Evolutionary conservation across 2,888 invertebrate species (phyloP).

Genomic region (Troides aeacus): DNA sequence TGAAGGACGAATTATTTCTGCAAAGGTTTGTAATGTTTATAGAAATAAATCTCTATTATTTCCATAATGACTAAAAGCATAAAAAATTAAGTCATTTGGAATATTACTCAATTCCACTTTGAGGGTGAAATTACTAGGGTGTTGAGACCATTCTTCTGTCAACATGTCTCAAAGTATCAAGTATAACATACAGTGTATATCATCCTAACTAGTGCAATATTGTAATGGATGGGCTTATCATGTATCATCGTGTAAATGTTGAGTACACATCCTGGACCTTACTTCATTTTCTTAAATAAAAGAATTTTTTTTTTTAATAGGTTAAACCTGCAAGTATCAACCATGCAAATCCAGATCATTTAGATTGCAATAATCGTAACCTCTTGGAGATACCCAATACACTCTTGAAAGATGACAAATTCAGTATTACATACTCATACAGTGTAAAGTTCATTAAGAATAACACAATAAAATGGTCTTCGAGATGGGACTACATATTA

Average conservation of each 20-base stretch:
- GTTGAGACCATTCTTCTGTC: no score
- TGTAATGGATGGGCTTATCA: no score
- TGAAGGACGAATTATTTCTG: constrained; percentile 92
- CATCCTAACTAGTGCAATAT: no score
- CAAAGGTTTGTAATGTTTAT: constrained; percentile 76
- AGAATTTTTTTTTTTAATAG: constrained; percentile 42
- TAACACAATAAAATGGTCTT: constrained; percentile 97
- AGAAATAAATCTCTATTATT: not conserved
- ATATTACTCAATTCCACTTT: no score
- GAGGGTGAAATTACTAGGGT: no score
- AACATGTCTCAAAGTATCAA: no score
- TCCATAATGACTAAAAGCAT: not conserved
- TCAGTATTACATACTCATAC: constrained; percentile 92
- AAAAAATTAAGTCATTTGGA: no score
- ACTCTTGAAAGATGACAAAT: constrained; percentile 68
- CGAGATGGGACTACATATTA: constrained; percentile 99
- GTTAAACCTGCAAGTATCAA: constrained; percentile 80
- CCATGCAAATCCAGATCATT: constrained; percentile 66
- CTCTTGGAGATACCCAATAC: constrained; percentile 86
- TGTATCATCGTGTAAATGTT: no score
- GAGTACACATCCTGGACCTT: no score
- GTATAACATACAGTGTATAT: no score
- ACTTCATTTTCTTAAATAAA: not conserved
- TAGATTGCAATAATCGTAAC: constrained; percentile 75
- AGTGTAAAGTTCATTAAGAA: constrained; percentile 89